A percentile compares a stretch with the other conserved stretches of the same genome.
phyloP scores from a whole-genome alignment of 2,797 vertebrate genomes.

The Synanceia verrucosa region DNA sequence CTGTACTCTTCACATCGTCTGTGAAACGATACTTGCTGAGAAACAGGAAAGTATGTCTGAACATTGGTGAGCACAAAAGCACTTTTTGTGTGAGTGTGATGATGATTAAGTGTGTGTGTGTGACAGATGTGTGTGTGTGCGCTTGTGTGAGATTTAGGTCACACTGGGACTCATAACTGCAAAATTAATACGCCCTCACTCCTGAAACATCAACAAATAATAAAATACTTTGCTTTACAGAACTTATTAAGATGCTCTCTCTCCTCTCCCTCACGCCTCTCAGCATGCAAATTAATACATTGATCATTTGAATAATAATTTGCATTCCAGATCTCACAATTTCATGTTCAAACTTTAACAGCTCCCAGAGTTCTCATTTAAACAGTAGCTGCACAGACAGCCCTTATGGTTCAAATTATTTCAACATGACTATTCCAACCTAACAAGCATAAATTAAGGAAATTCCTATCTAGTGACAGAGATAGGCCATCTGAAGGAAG shows the following conservation, averaged over 20 bases:
- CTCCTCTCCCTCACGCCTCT: slow-evolving; percentile 58
- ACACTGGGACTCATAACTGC: slow-evolving; percentile 59
- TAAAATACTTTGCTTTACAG: slow-evolving; percentile 74
- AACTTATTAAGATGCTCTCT: slow-evolving; percentile 73
- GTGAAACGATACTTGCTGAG: background rate
- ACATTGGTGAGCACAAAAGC: slow-evolving; percentile 41
- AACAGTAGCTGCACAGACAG: slow-evolving; percentile 77
- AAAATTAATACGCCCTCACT: slow-evolving; percentile 68
- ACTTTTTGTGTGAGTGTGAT: slow-evolving; percentile 10
- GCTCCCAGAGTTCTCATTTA: slow-evolving; percentile 73
- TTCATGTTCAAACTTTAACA: slow-evolving; percentile 71
- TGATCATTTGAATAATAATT: slow-evolving; percentile 84
- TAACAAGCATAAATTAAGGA: slow-evolving; percentile 80
- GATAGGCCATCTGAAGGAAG: slow-evolving; percentile 62
- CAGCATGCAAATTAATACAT: slow-evolving; percentile 80
- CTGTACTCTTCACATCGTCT: slow-evolving; percentile 11
- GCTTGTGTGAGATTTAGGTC: slow-evolving; percentile 36
- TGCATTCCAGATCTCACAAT: slow-evolving; percentile 81
- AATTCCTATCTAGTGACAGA: slow-evolving; percentile 80
- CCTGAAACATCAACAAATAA: slow-evolving; percentile 77
- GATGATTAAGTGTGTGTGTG: background rate
- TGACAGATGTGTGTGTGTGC: background rate
- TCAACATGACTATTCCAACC: slow-evolving; percentile 77
- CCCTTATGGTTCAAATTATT: slow-evolving; percentile 80
- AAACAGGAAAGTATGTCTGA: slow-evolving; percentile 5